Evolutionary conservation across 2,797 vertebrate species (phyloP).

Genomic region (Takifugu rubripes): DNA sequence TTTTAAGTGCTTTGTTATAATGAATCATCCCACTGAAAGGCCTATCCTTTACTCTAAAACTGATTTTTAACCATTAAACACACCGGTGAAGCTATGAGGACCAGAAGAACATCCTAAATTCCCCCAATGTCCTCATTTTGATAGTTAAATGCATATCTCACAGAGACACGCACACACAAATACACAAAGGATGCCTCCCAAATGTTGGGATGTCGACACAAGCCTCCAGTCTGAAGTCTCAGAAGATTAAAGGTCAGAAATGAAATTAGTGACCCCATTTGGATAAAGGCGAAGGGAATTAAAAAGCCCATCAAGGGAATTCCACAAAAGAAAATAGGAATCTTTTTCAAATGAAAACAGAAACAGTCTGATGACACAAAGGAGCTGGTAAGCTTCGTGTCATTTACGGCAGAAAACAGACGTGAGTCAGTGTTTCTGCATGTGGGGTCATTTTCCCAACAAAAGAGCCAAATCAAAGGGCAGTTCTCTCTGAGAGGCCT

Average conservation of each 20-base stretch:
- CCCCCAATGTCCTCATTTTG: too few species aligned
- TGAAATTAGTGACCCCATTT: background rate
- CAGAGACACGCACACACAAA: too few species aligned
- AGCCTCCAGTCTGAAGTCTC: background rate
- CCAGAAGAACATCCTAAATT: too few species aligned
- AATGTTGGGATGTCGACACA: too few species aligned
- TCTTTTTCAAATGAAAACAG: conserved; percentile 2
- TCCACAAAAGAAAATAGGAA: background rate
- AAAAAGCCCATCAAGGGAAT: too few species aligned
- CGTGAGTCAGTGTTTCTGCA: conserved; percentile 48
- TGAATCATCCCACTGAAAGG: background rate
- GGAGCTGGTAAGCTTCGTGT: conserved; percentile 6
- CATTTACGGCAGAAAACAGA: conserved; percentile 21
- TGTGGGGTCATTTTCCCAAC: conserved; percentile 38
- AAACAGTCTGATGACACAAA: conserved; percentile 14
- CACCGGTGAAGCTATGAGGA: too few species aligned
- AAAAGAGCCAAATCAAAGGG: conserved; percentile 43
- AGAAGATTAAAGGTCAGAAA: background rate
- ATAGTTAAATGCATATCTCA: too few species aligned
- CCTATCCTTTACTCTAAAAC: background rate
- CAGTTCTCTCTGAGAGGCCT: conserved; percentile 29
- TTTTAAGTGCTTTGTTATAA: too few species aligned
- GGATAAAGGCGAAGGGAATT: too few species aligned
- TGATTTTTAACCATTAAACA: too few species aligned
- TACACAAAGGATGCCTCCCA: too few species aligned